Base-by-base conservation (phyloP, 2,888 invertebrate genomes). In the Trissoscelio sp. region DNA sequence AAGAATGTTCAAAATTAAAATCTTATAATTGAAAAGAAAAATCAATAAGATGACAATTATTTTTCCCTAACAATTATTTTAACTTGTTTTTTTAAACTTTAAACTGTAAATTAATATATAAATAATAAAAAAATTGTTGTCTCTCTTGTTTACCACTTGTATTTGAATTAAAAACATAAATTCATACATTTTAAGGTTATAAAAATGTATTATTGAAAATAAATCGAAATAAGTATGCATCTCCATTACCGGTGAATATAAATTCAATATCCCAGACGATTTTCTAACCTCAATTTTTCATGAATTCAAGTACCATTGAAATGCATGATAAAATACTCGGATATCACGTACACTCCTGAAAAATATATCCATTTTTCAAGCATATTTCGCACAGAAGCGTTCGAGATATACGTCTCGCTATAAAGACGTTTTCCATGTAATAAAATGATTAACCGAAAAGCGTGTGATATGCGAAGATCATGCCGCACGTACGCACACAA, bases 361-460 rank as follows among this genome's bases (percentile, higher is more conserved):
- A 72, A 51, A 60, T 62, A 44, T 53, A 60, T 16, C 39, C 42
- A 42, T 44, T 31, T 46, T 31, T 34, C 9, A 16, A 42, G 37
- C 64, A 46, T 64, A 74, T 74, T 74, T 64, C 57, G 66, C 42
- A 16, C 4, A 28, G 46, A 11, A 39, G 20, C 16, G 9, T 44
- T 44, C 39, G 31, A 0, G 53, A 39, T 39, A 53, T 46, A 22
- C 24, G 18, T 57, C 24, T 14, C 34, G 34, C 24, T n/a, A 64
- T 46, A 55, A 64, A 64, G 74, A 57, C 64, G 74, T 57, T 64
- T 74, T 55, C 44, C 64, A 6, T 64, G 64, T 74, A 64, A 57
- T 64, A 46, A 55, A 64, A 74, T 74, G 74, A 74, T 74, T 74
- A 64, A 55, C 74, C 14, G 55, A 74, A 64, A 55, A 62, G 58